Evolutionary conservation across 2,888 invertebrate species (phyloP).

Genomic region (Trissonchulus sp.): DNA sequence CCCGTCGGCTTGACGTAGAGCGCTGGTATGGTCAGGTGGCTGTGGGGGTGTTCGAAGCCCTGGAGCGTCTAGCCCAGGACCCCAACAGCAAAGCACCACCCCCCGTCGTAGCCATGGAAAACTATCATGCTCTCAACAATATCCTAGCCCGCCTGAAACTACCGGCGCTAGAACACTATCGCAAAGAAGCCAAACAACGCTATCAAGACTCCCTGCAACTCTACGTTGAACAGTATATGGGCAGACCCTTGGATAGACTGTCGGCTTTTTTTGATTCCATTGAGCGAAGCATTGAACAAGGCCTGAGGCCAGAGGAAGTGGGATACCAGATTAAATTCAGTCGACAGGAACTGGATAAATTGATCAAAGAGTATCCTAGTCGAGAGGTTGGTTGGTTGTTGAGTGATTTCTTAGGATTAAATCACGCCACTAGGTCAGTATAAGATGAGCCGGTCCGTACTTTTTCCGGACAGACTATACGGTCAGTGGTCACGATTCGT

Average conservation of each 20-base stretch:
- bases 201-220: conserved; percentile 81
- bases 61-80: conserved; percentile 69
- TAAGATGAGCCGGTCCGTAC: too few relatives aligned
- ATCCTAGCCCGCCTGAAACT: conserved; percentile 84
- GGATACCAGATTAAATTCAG: conserved; percentile 95
- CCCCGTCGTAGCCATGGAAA: conserved; percentile 88
- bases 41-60: conserved; percentile 71
- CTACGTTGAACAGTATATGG: conserved; percentile 91
- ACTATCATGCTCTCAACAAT: too few relatives aligned
- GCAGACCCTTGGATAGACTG: conserved; percentile 77
- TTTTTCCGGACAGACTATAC: too few relatives aligned
- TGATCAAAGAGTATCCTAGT: conserved; percentile 52
- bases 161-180: conserved; percentile 72
- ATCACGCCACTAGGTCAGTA: too few relatives aligned
- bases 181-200: conserved; percentile 80
- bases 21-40: conserved; percentile 63
- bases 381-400: conserved; percentile 24
- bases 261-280: conserved; percentile 95
- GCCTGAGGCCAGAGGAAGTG: conserved; percentile 92
- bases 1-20: conserved; percentile 79
- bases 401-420: too few relatives aligned
- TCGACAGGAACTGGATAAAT: conserved; percentile 88
- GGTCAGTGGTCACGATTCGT: too few relatives aligned
- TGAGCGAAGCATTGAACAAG: conserved; percentile 80
- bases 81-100: conserved; percentile 79